Base-by-base conservation (phyloP, 2,113 vertebrate genomes). In the Trematocara variabile region DNA sequence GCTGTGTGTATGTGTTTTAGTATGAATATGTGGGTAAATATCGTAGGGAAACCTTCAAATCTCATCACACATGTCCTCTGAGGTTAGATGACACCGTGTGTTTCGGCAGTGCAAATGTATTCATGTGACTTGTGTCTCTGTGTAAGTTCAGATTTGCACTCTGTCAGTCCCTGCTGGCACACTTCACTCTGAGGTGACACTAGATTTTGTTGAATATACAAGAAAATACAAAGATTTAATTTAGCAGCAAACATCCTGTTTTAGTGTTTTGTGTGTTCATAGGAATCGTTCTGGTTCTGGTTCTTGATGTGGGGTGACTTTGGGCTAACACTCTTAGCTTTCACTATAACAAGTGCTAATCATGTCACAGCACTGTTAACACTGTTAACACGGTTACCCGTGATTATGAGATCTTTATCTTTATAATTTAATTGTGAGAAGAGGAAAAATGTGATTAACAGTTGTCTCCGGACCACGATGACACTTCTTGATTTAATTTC, bases 11-110 rank as follows among this genome's bases (percentile, higher is more conserved):
- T 75, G 44, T n/a, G 41, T 3, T 75, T 75, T 28, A 48, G 25
- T 37, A 82, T 75, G 58, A 48, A 80, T 78, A 86, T 86, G 80
- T 86, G 83, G 83, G 84, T 37, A 88, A 91, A 88, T 88, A 86
- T 75, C 44, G 0, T 75, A 48, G 25, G 44, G 25, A 30, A 48
- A 75, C 41, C 68, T 75, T 78, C n/a, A 46, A 56, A 70, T 75
- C 68, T 44, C 68, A 75, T 75, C 14, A 48, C 44, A 75, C 68
- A 48, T 28, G 25, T 48, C 68, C 68, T 75, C 44, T 30, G 68
- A 30, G 68, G 25, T 30, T 48, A 48, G 44, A 77, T 84, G 81
- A 63, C 65, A 79, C 20, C 22, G 81, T 83, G 84, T 55, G 80
- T 56, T 68, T 89, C 12, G 11, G 80, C 60, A 60, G 78, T 48